Evolutionary conservation across 2,797 vertebrate species (phyloP).

Genomic region (Borostomias antarcticus): DNA sequence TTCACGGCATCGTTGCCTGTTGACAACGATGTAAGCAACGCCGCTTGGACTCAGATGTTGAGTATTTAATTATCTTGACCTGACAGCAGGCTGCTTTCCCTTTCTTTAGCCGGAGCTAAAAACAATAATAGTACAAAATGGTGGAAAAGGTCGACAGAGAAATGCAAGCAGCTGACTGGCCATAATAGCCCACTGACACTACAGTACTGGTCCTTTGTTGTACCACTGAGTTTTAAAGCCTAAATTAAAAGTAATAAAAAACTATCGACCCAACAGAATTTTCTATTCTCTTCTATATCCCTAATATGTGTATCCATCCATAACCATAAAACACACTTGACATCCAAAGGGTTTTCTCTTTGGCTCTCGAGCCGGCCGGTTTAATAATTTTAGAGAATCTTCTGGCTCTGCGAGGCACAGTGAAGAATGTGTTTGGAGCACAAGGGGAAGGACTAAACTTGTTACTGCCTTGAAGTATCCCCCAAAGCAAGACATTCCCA

Average conservation of each 20-base stretch:
- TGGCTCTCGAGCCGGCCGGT: constrained; percentile 11
- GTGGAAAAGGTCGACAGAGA: background rate
- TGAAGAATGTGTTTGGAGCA: constrained; percentile 30
- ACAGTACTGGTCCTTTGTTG: background rate
- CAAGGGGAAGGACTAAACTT: constrained; percentile 28
- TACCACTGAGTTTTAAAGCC: constrained; percentile 6
- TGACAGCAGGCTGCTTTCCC: background rate
- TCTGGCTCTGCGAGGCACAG: constrained; percentile 23
- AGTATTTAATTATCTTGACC: background rate
- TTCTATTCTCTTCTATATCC: background rate
- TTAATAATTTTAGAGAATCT: constrained; percentile 22
- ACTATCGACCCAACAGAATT: background rate
- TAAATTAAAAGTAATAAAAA: background rate
- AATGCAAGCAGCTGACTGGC: background rate
- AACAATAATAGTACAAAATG: background rate
- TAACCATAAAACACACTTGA: background rate
- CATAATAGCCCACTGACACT: background rate
- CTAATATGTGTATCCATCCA: too few species aligned
- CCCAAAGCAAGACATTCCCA: constrained; percentile 50
- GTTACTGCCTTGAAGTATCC: constrained; percentile 40
- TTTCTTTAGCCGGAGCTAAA: background rate
- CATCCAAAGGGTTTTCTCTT: constrained; percentile 15
- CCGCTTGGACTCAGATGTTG: constrained; percentile 12
- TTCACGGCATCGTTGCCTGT: background rate
- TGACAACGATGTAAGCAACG: background rate